Evolutionary conservation across 1,140 invertebrate species (phyloP), one percentile per base, ranked within the genome.

Genomic region (Conus ventricosus): DNA sequence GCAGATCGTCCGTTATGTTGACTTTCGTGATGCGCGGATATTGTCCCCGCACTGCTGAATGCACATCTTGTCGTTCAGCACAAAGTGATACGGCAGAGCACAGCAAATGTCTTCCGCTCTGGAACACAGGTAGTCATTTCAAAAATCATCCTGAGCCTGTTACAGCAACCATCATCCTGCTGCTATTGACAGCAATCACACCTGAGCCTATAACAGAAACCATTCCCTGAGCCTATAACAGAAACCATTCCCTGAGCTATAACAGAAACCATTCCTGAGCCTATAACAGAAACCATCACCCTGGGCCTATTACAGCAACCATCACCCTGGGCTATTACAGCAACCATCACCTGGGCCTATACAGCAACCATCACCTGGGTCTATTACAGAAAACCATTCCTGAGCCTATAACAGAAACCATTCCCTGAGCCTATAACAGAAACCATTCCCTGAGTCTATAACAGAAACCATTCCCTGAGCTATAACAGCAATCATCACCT

Each of bases 31-130:
- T 5, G 25, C 86, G 87, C 55, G 81, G 10, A 90, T 51, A 55
- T 71, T 85, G 53, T 53, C 20, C 0, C 90, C 90, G 76, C 51
- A 89, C 83, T 90, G 90, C 15, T 23, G 55, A 13, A 90, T 82
- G 17, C 82, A n/a, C 55, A 90, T 81, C 1, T 81, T 51, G 25
- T 87, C 51, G 88, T 90, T 81, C 53, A 90, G 89, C 25, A 89
- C 87, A 6, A 90, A 63, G 80, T 90, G 90, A 54, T 90, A 90
- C 6, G 90, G 90, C n/a, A 90, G 88, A 39, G 86, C 67, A 4
- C 63, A 20, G 57, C 80, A 83, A 67, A 90, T 85, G 55, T 89
- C 85, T 1, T 53, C 63, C n/a, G 60, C 55, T 57, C 88, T 89
- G 55, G 53, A 57, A n/a, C 8, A 54, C 63, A 54, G 8, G 8